phyloP scores from a whole-genome alignment of 2,113 vertebrate genomes.

The Smithornis capensis region DNA sequence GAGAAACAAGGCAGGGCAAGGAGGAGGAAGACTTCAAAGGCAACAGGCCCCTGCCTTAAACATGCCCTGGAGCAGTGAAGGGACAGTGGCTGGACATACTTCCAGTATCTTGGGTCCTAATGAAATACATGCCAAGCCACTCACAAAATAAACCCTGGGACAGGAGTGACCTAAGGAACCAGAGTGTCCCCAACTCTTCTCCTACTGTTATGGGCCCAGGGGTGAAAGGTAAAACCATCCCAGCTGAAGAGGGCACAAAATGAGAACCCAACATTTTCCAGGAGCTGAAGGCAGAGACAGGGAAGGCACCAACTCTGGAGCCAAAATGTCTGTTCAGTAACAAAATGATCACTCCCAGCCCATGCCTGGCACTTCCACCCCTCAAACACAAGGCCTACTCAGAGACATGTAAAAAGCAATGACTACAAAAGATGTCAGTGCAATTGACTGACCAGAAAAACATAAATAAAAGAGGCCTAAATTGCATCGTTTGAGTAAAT shows the following conservation, averaged over 20 bases:
- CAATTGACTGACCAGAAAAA: conserved; percentile 17
- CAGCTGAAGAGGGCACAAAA: background rate
- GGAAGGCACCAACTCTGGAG: background rate
- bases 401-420: background rate
- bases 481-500: conserved; percentile 54
- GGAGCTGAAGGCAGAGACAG: background rate
- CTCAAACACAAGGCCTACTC: background rate
- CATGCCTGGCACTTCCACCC: background rate
- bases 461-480: conserved; percentile 29
- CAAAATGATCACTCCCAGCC: background rate
- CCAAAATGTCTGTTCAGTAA: background rate
- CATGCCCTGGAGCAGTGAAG: background rate
- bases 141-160: background rate
- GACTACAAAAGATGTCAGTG: background rate
- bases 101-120: background rate
- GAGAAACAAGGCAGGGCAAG: background rate
- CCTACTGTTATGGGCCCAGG: rapidly evolving
- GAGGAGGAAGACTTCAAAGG: background rate
- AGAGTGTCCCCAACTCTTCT: rapidly evolving
- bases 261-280: background rate
- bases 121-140: rapidly evolving
- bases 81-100: background rate
- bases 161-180: background rate
- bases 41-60: background rate
- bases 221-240: background rate